phyloP scores from a whole-genome alignment of 2,888 invertebrate species.

The Protonemura montana region DNA sequence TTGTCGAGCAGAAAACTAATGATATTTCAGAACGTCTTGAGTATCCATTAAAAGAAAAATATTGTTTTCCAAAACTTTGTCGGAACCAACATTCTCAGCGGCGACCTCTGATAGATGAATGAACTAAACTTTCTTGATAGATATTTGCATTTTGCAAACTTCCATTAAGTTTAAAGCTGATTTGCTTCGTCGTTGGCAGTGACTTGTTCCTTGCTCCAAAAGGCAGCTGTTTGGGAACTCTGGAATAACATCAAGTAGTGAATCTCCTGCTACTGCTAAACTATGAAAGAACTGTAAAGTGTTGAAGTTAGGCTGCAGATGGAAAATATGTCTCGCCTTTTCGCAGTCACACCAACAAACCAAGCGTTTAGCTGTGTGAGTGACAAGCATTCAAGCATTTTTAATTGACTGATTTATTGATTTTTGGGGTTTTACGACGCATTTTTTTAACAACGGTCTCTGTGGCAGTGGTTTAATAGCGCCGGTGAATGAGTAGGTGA shows the following conservation, averaged over 20 bases:
- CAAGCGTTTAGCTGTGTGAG: too few relatives aligned
- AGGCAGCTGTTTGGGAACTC: background rate
- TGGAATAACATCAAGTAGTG: background rate
- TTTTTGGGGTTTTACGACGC: too few relatives aligned
- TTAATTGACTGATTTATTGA: too few relatives aligned
- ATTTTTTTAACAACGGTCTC: too few relatives aligned
- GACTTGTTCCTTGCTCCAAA: constrained; percentile 17
- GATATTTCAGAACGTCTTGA: constrained; percentile 37
- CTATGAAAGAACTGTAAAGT: background rate
- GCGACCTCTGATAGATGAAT: constrained; percentile 18
- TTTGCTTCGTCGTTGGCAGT: constrained; percentile 4
- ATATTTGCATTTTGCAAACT: constrained; percentile 39
- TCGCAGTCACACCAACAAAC: too few relatives aligned
- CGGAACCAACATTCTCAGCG: constrained; percentile 19
- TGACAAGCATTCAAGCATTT: too few relatives aligned
- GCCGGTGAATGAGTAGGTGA: too few relatives aligned
- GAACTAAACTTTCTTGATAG: constrained; percentile 31
- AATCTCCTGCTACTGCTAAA: background rate
- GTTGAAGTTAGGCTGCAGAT: too few relatives aligned
- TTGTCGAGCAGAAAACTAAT: constrained; percentile 22
- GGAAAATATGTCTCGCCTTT: too few relatives aligned
- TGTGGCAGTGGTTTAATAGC: too few relatives aligned
- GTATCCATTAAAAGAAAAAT: constrained; percentile 34
- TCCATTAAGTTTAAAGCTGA: constrained; percentile 40
- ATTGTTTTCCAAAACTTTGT: constrained; percentile 29